Conservation (phyloP, 1,140 invertebrate genomes). For the Proctacanthus coquilletti region DNA sequence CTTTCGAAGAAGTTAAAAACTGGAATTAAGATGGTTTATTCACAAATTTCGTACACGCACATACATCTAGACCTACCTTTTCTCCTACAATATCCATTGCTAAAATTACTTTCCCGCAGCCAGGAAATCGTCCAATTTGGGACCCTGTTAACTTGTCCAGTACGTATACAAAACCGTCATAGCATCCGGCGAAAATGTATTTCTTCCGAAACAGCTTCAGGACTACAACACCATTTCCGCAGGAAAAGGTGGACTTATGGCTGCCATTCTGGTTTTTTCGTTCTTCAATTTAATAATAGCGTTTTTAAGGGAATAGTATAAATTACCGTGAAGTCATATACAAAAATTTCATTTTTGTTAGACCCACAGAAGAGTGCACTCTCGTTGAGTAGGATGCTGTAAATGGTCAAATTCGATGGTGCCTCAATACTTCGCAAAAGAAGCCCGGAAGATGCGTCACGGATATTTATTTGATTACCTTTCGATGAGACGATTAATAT, state of each 20-base stretch:
- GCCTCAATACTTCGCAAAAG: slow-evolving; percentile 42
- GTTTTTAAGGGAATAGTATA: too few relatives aligned
- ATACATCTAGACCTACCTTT: slow-evolving; percentile 36
- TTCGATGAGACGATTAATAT: slow-evolving; percentile 49
- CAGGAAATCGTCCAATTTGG: slow-evolving; percentile 36
- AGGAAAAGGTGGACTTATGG: slow-evolving; percentile 36
- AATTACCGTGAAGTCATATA: slow-evolving; percentile 48
- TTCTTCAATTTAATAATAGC: too few relatives aligned
- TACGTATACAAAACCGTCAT: slow-evolving; percentile 53
- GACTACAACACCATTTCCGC: slow-evolving; percentile 49
- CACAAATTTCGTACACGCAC: neutral
- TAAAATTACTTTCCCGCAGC: slow-evolving; percentile 46
- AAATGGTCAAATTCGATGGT: slow-evolving; percentile 43
- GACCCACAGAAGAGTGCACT: slow-evolving; percentile 51
- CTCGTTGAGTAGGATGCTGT: slow-evolving; percentile 44
- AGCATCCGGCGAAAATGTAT: slow-evolving; percentile 48
- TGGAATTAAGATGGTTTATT: slow-evolving; percentile 7
- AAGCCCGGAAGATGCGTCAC: slow-evolving; percentile 45
- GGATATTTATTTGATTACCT: slow-evolving; percentile 44
- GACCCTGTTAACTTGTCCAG: slow-evolving; percentile 34
- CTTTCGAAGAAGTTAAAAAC: slow-evolving; percentile 23
- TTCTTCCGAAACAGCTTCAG: slow-evolving; percentile 37
- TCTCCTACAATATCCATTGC: slow-evolving; percentile 42
- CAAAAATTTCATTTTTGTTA: slow-evolving; percentile 44
- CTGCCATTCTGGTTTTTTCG: slow-evolving; percentile 44